Evolutionary conservation across 2,113 vertebrate species (phyloP), one percentile per base, ranked within the genome.

Genomic region (Amphiprion percula): DNA sequence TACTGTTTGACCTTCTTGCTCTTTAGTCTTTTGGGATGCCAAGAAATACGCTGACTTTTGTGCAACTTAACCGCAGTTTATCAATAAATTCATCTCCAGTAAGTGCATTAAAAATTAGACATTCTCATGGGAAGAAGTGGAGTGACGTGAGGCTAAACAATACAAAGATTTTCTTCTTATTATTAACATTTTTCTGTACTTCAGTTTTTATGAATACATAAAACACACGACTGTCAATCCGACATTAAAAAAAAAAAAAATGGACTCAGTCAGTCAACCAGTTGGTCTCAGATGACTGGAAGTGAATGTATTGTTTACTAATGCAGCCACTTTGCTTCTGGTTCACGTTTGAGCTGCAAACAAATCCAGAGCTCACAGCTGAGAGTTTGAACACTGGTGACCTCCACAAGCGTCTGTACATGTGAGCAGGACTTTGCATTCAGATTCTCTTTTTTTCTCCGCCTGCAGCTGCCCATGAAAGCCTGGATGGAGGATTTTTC

Each of bases 401-500:
- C 54, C 55, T 80, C 52, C 26, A 44, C 5, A 24, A 17, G 52
- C 61, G 8, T 63, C 17, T n/a, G 3, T 37, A 24, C 5, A 44
- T 15, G 8, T 62, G n/a, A 73, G 19, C 19, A 46, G 12, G 52
- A 26, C 21, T 17, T 9, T 21, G 16, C 41, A 53, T 61, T 78
- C 24, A 16, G 23, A 54, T 77, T 53, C 12, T 53, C 62, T 30
- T 14, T 15, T 68, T 46, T 33, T 49, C 28, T 63, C 11, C 52
- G 6, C 59, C 53, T 64, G 49, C 87, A 98, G 97, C 74, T 97
- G 10, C 95, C 96, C 2, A 84, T 93, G 82, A 96, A 93, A 81
- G 91, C 94, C 52, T 98, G 97, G 97, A 92, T 97, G 82, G 94
- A 93, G 21, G 82, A 92, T 0, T 87, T 91, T 23, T 50, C 65